Percentiles rank a stretch among this genome's conserved stretches.
These are phyloP conservation scores for Columbina picui DNA, from an alignment of 2,113 vertebrate species.

Conservation along the genomic window DNA sequence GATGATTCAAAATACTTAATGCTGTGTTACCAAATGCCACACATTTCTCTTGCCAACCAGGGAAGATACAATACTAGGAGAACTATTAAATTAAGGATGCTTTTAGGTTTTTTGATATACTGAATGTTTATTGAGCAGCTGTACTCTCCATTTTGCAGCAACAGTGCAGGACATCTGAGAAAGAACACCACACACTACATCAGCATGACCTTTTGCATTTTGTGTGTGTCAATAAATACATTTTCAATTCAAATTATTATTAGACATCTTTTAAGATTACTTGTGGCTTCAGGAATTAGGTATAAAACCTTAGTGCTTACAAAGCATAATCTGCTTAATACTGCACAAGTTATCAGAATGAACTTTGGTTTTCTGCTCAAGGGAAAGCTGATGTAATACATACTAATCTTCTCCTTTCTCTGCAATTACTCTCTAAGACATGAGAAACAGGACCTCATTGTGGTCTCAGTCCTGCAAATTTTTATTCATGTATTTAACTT, in stretches of 20 bases:
- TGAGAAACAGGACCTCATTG: background rate
- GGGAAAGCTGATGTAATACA: conserved; percentile 21
- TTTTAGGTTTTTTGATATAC: conserved; percentile 9
- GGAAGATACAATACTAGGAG: background rate
- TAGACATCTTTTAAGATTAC: conserved; percentile 8
- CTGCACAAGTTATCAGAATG: background rate
- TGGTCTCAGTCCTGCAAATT: background rate
- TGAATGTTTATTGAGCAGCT: background rate
- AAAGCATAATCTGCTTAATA: conserved; percentile 25
- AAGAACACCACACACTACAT: background rate
- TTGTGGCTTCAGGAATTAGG: background rate
- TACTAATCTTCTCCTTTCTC: conserved; percentile 9
- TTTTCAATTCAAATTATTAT: conserved; percentile 19
- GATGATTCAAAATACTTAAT: conserved; percentile 60
- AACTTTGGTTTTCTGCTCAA: conserved; percentile 14
- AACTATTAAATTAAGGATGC: conserved; percentile 4
- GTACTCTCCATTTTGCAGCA: background rate
- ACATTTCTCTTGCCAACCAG: conserved; percentile 20
- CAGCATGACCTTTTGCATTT: background rate
- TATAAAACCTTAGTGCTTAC: conserved; percentile 14
- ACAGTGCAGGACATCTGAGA: background rate
- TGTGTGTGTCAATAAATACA: background rate
- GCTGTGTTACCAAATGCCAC: conserved; percentile 58
- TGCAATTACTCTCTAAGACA: background rate
- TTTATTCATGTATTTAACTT: background rate